Conservation (phyloP, 1,140 invertebrate genomes). For the Drosophila elegans region DNA sequence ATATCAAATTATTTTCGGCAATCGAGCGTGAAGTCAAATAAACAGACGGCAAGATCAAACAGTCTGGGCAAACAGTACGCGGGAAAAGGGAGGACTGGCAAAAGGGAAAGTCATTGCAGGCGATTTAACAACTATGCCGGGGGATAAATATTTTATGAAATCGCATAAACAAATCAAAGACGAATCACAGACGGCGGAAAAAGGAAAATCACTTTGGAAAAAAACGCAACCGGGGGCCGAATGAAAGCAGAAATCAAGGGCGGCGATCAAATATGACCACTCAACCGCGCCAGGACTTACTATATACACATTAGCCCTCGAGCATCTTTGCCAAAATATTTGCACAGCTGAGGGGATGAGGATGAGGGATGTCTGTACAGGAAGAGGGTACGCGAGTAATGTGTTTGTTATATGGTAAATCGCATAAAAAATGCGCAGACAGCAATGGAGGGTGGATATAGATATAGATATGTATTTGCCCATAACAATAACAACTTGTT, state of each 20-base stretch:
- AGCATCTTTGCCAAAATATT: conserved; percentile 76
- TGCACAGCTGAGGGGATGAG: conserved; percentile 50
- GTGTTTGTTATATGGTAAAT: conserved; percentile 83
- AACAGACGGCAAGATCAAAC: conserved; percentile 66
- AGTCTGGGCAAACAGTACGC: conserved; percentile 1
- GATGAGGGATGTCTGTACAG: neutral
- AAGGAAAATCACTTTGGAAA: conserved; percentile 67
- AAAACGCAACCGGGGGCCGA: conserved; percentile 16
- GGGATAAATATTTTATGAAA: conserved; percentile 84
- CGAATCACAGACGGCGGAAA: conserved; percentile 70
- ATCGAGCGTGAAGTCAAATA: conserved; percentile 82
- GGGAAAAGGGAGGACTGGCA: conserved; percentile 29
- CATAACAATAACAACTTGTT: conserved; percentile 80
- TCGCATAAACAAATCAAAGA: conserved; percentile 83
- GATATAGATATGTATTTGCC: neutral
- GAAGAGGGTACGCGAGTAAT: conserved; percentile 53
- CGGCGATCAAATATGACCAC: conserved; percentile 81
- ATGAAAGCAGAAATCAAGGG: conserved; percentile 52
- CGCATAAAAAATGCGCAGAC: conserved; percentile 73
- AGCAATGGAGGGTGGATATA: conserved; percentile 19
- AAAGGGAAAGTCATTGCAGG: conserved; percentile 79
- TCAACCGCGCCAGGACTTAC: conserved; percentile 67
- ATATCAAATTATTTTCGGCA: conserved; percentile 83
- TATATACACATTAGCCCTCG: conserved; percentile 63
- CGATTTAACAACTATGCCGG: conserved; percentile 80